Percentiles rank a stretch among this genome's conserved stretches.
Conservation (phyloP, 1,140 invertebrate genomes). For the Stenopsyche tienmushanensis region DNA sequence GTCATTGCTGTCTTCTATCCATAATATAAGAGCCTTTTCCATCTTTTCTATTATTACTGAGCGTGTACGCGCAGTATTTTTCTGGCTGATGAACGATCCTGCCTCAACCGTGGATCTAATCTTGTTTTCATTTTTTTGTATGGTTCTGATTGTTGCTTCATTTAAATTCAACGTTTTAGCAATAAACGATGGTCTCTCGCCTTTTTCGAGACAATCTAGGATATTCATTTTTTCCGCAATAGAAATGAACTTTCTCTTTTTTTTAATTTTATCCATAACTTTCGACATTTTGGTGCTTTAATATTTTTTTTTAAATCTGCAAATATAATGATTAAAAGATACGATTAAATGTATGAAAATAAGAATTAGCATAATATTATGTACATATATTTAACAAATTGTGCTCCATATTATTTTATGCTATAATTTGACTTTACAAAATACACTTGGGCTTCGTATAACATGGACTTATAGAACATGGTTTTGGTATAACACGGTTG, state of each 20-base stretch:
- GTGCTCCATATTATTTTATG: not conserved
- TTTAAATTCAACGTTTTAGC: constrained; percentile 22
- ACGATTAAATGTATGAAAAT: constrained; percentile 35
- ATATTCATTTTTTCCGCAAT: constrained; percentile 36
- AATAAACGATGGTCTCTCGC: constrained; percentile 22
- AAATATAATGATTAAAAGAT: constrained; percentile 25
- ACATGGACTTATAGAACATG: too few species aligned
- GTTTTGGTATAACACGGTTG: not conserved
- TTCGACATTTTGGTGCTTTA: constrained; percentile 17
- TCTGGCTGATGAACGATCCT: constrained; percentile 12
- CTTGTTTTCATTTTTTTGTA: constrained; percentile 25
- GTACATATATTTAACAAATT: not conserved
- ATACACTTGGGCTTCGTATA: not conserved
- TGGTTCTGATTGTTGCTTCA: constrained; percentile 24
- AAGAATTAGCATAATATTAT: not conserved
- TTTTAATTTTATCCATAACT: constrained; percentile 24
- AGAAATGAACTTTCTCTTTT: constrained; percentile 41
- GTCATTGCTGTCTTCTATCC: constrained; percentile 42
- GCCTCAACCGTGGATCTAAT: constrained; percentile 12
- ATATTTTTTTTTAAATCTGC: constrained; percentile 23
- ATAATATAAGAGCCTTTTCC: constrained; percentile 41
- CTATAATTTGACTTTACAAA: not conserved
- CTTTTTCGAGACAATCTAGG: constrained; percentile 28
- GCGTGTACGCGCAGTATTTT: constrained; percentile 13
- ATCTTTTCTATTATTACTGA: constrained; percentile 37